These are phyloP conservation scores for Electrophaes corylata DNA, from an alignment of 2,888 invertebrate species.

Conservation along the genomic window DNA sequence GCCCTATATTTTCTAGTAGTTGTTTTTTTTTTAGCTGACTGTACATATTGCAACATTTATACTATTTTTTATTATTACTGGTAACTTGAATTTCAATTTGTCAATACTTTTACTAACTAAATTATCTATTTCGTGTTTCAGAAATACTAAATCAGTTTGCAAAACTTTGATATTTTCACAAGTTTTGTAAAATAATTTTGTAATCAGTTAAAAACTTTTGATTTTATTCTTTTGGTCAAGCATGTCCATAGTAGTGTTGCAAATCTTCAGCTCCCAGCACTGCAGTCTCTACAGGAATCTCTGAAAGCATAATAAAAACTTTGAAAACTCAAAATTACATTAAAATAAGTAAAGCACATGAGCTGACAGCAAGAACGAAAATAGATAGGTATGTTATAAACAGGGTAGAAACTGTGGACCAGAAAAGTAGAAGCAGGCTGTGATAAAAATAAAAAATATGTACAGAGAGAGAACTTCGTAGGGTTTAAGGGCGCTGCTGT, in stretches of 20 bases:
- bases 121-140: slow-evolving; percentile 1
- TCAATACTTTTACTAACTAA: slow-evolving; percentile 18
- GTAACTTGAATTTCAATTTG: slow-evolving; percentile 24
- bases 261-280: slow-evolving; percentile 67
- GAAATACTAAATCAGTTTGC: neutral
- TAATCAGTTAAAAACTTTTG: neutral
- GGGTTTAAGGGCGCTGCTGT: too few species aligned
- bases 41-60: slow-evolving; percentile 27
- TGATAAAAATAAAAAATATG: too few species aligned
- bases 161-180: neutral
- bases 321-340: neutral
- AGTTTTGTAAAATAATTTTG: slow-evolving; percentile 1
- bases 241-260: slow-evolving; percentile 65
- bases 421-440: neutral
- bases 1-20: too few species aligned
- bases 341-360: neutral
- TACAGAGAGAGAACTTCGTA: too few species aligned
- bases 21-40: too few species aligned
- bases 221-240: slow-evolving; percentile 41
- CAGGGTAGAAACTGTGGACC: neutral
- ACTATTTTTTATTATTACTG: slow-evolving; percentile 10
- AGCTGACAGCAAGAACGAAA: too few species aligned
- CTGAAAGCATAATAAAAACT: slow-evolving; percentile 56
- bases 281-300: slow-evolving; percentile 62
- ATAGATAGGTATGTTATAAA: too few species aligned